Evolutionary conservation across 2,888 invertebrate genomes (phyloP), one percentile per base, ranked within the genome.

Genomic region (Emesis furor): DNA sequence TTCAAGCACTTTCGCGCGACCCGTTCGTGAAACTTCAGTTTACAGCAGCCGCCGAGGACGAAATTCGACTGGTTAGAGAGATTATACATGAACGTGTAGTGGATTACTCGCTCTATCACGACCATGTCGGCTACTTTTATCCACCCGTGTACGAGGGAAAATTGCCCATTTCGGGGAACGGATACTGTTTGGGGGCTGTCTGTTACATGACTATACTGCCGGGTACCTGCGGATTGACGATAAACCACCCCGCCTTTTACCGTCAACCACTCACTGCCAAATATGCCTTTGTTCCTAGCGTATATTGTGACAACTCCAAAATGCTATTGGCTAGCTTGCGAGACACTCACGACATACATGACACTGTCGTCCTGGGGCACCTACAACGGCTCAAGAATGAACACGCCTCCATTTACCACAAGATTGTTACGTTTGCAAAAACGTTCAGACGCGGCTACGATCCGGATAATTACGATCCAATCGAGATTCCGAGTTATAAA

Each of bases 361-460:
- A 68, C 68, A 14, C n/a, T n/a, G 35, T 6, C 68, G 37, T 68
- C 37, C 68, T 68, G 68, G 68, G 37, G 68, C 32, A 35, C 37
- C 68, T 68, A n/a, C 68, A 68, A 14, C 68, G 35, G 35, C 39
- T 35, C 39, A 68, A 32, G 37, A 14, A 17, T 37, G 37, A 68
- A 35, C 30, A 69, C 17, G 39, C 69, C 39, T 37, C 14, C 69
- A 39, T 69, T 69, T 69, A 69, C 69, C 69, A 32, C 10, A 39
- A 69, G 37, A 69, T 69, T 69, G 69, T 69, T 17, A 69, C 35
- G 69, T 69, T 69, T 37, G 69, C 37, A 5, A 69, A 69, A 69
- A 69, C 39, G 37, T 69, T 69, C 69, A 69, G 39, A 69, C 8
- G 68, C 37, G 68, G 68, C n/a, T 68, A 68, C 17, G 68, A 68